phyloP scores from a whole-genome alignment of 2,113 vertebrate genomes.

The Suricata suricatta region DNA sequence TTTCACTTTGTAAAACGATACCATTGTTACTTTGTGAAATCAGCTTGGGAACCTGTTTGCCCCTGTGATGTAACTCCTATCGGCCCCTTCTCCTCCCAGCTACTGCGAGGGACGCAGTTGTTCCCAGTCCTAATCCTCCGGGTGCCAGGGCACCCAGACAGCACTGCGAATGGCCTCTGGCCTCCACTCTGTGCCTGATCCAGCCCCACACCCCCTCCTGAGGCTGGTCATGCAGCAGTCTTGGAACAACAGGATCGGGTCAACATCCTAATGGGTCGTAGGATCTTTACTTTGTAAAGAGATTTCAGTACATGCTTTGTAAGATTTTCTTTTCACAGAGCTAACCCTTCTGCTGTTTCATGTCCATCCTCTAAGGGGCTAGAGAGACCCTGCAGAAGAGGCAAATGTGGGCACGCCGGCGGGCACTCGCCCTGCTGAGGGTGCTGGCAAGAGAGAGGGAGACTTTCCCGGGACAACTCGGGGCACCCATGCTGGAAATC shows the following conservation, averaged over 20 bases:
- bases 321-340: neutral
- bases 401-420: neutral
- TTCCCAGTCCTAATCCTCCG: neutral
- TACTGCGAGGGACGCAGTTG: neutral
- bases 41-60: neutral
- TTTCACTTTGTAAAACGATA: neutral
- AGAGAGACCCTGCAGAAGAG: neutral
- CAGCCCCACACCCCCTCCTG: neutral
- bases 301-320: neutral
- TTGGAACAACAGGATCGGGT: neutral
- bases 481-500: neutral
- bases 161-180: neutral
- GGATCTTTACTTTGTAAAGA: neutral
- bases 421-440: neutral
- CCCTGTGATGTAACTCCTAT: neutral
- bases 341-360: neutral
- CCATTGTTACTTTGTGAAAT: neutral
- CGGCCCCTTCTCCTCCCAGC: neutral
- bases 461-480: neutral
- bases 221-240: rapidly evolving
- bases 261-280: neutral
- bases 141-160: neutral
- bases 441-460: neutral
- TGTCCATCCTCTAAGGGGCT: neutral
- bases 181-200: too few relatives aligned